Base-by-base conservation (phyloP, 2,797 vertebrate genomes). In the Intellagama lesueurii region DNA sequence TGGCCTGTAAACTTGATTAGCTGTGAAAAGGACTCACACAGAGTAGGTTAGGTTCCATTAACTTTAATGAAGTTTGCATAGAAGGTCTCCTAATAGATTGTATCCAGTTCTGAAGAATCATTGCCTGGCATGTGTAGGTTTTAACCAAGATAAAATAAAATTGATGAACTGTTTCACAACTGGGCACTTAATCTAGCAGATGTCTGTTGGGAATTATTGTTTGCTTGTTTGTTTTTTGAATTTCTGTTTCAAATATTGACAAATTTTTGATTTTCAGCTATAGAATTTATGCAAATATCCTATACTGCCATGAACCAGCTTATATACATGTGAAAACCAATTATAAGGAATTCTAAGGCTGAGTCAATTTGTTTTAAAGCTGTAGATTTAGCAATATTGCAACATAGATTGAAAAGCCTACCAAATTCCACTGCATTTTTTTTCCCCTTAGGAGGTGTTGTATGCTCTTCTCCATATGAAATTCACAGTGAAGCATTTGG, bases 401-500 rank as follows among this genome's bases (percentile, higher is more conserved):
- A 78, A 79, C 44, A 28, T 47, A n/a, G 26, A n/a, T 6, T 1
- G 4, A 19, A 32, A 86, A 84, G 9, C 8, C 16, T 88, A 90
- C 17, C 94, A 95, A 95, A 85, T 85, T 16, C 80, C 32, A 47
- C 49, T 79, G 2, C 87, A 0, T 95, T 2, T 35, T 60, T 76
- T 94, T 86, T 95, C 81, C 92, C 77, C 72, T 49, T 80, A 96
- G 95, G 96, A 97, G 95, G 96, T 95, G 91, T 93, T 95, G 91
- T 92, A 91, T 95, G 94, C 72, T 90, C 91, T 95, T 94, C 83
- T 96, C 96, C 96, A 95, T 94, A 94, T 98, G 97, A 98, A 98
- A 95, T 94, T 97, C 92, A 91, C 96, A 93, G 97, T 97, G 97
- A 98, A 98, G 97, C 97, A 97, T 94, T 96, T 98, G 94, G 98